Conservation (phyloP, 1,140 invertebrate genomes). For the Brachionus sp. region DNA sequence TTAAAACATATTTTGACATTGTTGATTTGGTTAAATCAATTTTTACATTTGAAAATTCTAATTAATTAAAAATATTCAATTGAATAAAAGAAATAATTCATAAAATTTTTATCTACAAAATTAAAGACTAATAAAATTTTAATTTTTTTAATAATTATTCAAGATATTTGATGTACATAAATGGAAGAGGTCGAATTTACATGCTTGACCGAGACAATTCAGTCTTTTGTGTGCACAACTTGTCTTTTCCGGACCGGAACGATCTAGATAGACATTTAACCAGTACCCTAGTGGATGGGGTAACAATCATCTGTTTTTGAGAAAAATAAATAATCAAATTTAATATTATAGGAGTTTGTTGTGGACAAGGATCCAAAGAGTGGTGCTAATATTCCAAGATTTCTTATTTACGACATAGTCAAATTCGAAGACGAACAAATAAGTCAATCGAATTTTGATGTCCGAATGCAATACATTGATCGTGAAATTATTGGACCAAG, state of each 20-base stretch:
- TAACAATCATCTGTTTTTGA: constrained; percentile 57
- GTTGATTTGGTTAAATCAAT: too few species aligned
- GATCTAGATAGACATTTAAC: constrained; percentile 69
- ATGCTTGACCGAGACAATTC: constrained; percentile 92
- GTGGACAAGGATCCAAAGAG: constrained; percentile 72
- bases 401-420: constrained; percentile 92
- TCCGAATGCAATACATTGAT: constrained; percentile 71
- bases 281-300: constrained; percentile 87
- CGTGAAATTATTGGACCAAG: constrained; percentile 69
- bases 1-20: too few species aligned
- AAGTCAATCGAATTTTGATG: constrained; percentile 72
- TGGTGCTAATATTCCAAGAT: constrained; percentile 72
- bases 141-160: too few species aligned
- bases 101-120: too few species aligned
- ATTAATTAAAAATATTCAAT: too few species aligned
- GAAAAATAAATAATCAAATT: constrained; percentile 50
- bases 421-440: constrained; percentile 75
- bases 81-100: constrained; percentile 49
- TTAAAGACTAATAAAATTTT: too few species aligned
- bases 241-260: constrained; percentile 74
- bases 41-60: too few species aligned
- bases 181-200: constrained; percentile 76
- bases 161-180: constrained; percentile 95
- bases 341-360: constrained; percentile 77
- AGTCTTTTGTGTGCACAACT: constrained; percentile 77